Base-by-base conservation (phyloP, 2,797 vertebrate species). In the Chelon auratus region DNA sequence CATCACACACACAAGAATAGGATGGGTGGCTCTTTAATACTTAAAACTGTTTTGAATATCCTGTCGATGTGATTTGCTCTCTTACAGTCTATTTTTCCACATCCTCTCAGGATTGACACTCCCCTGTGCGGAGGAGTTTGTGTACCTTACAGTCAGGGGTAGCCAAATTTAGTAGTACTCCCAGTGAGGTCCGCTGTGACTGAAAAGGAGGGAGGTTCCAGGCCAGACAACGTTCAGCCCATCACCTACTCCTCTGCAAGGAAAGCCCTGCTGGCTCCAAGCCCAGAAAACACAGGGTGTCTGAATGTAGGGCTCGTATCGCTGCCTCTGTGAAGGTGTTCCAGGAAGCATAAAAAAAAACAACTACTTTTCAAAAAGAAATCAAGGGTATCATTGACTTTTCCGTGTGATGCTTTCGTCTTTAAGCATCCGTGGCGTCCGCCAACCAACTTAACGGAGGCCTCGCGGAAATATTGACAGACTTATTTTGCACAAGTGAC, bases 231-330 rank as follows among this genome's bases (percentile, higher is more conserved):
- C 85, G 80, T 68, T 55, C 50, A 10, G 66, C 64, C 70, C 81
- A 58, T 91, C 83, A 86, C 83, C 80, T 83, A 55, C 86, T 84
- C 72, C 70, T 78, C 76, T 69, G 69, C 62, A 57, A 87, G 88
- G 90, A 78, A 90, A 91, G 65, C 83, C 87, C 85, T 75, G 80
- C 69, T 92, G 90, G 88, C 90, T 86, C 54, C 11, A 5, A 75
- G 87, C 89, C 90, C 79, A 85, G 87, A 83, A 65, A 82, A 51
- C 51, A 76, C 55, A 54, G 67, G 64, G 78, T 24, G 56, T 18
- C 69, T 79, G 66, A 62, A 81, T 63, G 61, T 68, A 68, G 67
- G 72, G 74, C 78, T 67, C 30, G 2, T 11, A 65, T 70, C 56
- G 76, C 48, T 56, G 60, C 30, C 50, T 78, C 30, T 86, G 70